A percentile compares a stretch with the other conserved stretches of the same genome.
Evolutionary conservation across 2,888 invertebrate species (phyloP).

Genomic region (Drosophila borborema): DNA sequence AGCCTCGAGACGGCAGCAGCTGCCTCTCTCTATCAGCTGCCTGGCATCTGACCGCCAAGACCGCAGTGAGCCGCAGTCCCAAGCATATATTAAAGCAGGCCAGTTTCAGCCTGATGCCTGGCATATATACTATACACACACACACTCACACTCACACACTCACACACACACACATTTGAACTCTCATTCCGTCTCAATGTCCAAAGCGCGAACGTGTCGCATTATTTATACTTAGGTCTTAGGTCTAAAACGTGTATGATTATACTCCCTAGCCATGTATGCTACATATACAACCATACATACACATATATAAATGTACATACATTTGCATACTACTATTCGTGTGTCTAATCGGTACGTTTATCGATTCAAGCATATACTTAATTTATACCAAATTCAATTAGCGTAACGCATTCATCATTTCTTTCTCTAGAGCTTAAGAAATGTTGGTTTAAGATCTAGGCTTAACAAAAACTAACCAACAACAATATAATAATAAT

Average conservation of each 20-base stretch:
- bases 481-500: background rate
- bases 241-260: slow-evolving; percentile 63
- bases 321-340: slow-evolving; percentile 12
- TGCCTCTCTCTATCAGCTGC: slow-evolving; percentile 90
- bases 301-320: slow-evolving; percentile 13
- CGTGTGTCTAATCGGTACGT: slow-evolving; percentile 58
- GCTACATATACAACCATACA: slow-evolving; percentile 27
- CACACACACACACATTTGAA: slow-evolving; percentile 22
- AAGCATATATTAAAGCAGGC: background rate
- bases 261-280: slow-evolving; percentile 62
- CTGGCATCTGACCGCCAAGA: slow-evolving; percentile 88
- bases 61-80: slow-evolving; percentile 63
- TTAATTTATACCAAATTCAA: slow-evolving; percentile 32
- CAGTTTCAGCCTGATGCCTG: background rate
- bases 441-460: slow-evolving; percentile 55
- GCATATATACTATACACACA: slow-evolving; percentile 7
- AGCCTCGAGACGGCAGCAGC: slow-evolving; percentile 86
- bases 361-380: slow-evolving; percentile 24
- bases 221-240: slow-evolving; percentile 61
- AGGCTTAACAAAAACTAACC: slow-evolving; percentile 42
- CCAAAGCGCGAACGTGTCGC: slow-evolving; percentile 64
- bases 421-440: slow-evolving; percentile 60
- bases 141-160: slow-evolving; percentile 17
- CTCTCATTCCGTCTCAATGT: slow-evolving; percentile 75
- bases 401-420: slow-evolving; percentile 63